These are phyloP conservation scores for Metaphire vulgaris DNA, from an alignment of 1,140 invertebrate species.

Conservation along the genomic window DNA sequence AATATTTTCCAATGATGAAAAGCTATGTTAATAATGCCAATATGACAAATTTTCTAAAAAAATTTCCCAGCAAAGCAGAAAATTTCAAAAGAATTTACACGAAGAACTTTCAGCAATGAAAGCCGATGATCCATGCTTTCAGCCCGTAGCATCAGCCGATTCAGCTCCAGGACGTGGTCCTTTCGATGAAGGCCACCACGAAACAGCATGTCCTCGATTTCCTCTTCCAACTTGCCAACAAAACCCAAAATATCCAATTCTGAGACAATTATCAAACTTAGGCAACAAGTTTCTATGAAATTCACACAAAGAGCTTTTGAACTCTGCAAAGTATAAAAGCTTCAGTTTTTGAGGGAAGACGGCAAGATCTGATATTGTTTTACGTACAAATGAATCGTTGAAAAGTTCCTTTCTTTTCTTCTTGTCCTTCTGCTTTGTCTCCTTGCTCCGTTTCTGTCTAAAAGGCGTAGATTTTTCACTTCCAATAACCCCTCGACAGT, in stretches of 20 bases:
- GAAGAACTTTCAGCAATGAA: constrained; percentile 61
- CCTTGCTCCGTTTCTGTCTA: constrained; percentile 31
- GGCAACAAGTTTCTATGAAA: no score
- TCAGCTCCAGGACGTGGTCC: constrained; percentile 75
- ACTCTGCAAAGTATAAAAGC: no score
- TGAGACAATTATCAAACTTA: no score
- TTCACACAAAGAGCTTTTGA: no score
- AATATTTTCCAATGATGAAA: constrained; percentile 25
- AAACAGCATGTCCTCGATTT: constrained; percentile 50
- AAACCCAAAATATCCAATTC: no score
- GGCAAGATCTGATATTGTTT: not conserved
- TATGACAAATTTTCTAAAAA: no score
- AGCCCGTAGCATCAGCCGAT: constrained; percentile 82
- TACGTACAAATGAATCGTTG: constrained; percentile 20
- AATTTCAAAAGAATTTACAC: no score
- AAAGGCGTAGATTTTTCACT: constrained; percentile 35
- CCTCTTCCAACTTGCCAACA: constrained; percentile 44
- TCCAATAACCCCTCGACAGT: constrained; percentile 89
- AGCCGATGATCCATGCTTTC: constrained; percentile 68
- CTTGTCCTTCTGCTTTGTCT: constrained; percentile 45
- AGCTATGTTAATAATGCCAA: no score
- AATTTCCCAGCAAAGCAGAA: no score
- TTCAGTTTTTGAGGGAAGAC: no score
- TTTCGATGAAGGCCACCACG: constrained; percentile 73
- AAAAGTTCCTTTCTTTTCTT: constrained; percentile 40